A percentile compares a stretch with the other conserved stretches of the same genome.
phyloP scores from a whole-genome alignment of 2,797 vertebrate genomes.

The Percopsis omiscomaycus region DNA sequence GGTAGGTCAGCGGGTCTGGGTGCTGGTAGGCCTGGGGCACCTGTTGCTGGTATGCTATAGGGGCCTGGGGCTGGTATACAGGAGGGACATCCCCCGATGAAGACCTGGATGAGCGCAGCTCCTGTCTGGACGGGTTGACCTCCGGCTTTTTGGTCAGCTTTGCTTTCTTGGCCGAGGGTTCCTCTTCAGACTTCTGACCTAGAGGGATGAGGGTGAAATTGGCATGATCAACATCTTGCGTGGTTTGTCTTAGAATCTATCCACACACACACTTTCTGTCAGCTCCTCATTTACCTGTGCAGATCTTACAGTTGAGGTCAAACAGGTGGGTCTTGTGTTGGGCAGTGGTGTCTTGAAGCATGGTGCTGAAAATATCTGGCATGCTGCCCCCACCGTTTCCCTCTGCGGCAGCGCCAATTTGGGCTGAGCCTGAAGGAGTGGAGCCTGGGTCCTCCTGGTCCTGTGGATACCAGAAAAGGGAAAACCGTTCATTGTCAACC shows the following conservation, averaged over 20 bases:
- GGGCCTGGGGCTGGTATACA: constrained; percentile 37
- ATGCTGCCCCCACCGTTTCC: constrained; percentile 64
- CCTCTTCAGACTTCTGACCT: constrained; percentile 93
- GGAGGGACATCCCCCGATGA: constrained; percentile 43
- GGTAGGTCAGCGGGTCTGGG: constrained; percentile 41
- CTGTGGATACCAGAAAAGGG: constrained; percentile 54
- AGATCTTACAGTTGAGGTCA: constrained; percentile 98
- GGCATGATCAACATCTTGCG: no score
- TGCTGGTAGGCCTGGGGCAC: constrained; percentile 3
- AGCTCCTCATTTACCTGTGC: constrained; percentile 84
- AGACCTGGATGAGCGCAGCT: constrained; percentile 66
- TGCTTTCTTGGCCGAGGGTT: constrained; percentile 83
- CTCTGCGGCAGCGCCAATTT: constrained; percentile 40
- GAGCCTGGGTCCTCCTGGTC: constrained; percentile 85
- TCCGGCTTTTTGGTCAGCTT: constrained; percentile 86
- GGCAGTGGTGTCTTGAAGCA: constrained; percentile 95
- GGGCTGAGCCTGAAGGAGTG: constrained; percentile 45
- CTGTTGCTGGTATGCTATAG: constrained; percentile 36
- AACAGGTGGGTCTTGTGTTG: constrained; percentile 96
- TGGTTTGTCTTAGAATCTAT: not conserved
- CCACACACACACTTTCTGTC: not conserved
- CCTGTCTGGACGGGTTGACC: constrained; percentile 68
- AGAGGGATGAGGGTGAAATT: not conserved
- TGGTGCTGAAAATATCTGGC: constrained; percentile 87
- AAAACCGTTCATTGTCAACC: constrained; percentile 14